phyloP scores from a whole-genome alignment of 2,888 invertebrate species.

The Sphaerophoria rueppellii region DNA sequence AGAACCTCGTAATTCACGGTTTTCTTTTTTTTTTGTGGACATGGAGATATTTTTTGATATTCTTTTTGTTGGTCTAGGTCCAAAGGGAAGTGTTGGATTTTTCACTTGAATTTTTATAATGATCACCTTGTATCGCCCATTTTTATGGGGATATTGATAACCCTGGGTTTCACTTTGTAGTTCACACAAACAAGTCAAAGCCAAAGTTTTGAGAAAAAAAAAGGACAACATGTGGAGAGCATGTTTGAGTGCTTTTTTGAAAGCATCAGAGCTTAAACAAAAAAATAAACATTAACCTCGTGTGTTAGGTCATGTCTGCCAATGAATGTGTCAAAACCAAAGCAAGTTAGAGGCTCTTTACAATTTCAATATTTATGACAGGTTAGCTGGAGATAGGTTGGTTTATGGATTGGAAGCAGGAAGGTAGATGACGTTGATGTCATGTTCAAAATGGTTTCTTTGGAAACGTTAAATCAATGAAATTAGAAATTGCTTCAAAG shows the following conservation, averaged over 20 bases:
- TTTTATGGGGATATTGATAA: slow-evolving; percentile 38
- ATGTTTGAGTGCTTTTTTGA: slow-evolving; percentile 56
- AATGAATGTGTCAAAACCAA: slow-evolving; percentile 67
- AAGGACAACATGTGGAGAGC: background rate
- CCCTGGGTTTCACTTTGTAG: slow-evolving; percentile 48
- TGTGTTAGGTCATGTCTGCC: slow-evolving; percentile 54
- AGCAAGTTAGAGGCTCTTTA: slow-evolving; percentile 44
- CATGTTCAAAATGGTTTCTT: too few species aligned
- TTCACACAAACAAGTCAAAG: slow-evolving; percentile 50
- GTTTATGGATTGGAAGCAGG: too few species aligned
- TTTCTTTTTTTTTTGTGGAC: slow-evolving; percentile 2
- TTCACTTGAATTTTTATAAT: slow-evolving; percentile 49
- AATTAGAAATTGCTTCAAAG: too few species aligned
- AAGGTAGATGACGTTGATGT: too few species aligned
- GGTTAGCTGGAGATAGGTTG: slow-evolving; percentile 2
- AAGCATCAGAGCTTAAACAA: slow-evolving; percentile 10
- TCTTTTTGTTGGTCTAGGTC: background rate
- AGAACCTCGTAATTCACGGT: slow-evolving; percentile 8
- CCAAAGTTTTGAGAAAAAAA: slow-evolving; percentile 54
- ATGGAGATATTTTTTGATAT: slow-evolving; percentile 25
- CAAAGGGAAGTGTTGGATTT: slow-evolving; percentile 62
- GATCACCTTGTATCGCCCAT: slow-evolving; percentile 15
- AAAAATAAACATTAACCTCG: slow-evolving; percentile 4
- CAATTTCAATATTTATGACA: slow-evolving; percentile 57
- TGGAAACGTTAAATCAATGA: too few species aligned